These are phyloP conservation scores for Beroe ovata DNA, from an alignment of 37 sponge, comb jelly and placozoan species.

Conservation along the genomic window DNA sequence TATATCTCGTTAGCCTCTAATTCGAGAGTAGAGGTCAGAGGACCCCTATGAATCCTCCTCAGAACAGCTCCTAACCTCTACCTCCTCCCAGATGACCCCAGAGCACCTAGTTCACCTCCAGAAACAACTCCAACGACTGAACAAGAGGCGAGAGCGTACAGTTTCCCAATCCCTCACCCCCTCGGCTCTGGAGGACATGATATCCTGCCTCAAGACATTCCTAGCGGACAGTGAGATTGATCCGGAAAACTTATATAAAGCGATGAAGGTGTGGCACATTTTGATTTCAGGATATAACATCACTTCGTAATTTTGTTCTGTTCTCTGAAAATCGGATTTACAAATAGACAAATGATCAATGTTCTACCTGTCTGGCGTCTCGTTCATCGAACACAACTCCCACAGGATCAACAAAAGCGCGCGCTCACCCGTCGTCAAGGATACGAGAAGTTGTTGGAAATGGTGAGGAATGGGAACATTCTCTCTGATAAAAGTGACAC, in stretches of 20 bases:
- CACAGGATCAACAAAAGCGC: conserved; percentile 61
- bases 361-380: no score
- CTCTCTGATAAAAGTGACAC: neutral
- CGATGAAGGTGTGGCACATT: conserved; percentile 56
- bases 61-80: no score
- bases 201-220: conserved; percentile 12
- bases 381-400: no score
- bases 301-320: no score
- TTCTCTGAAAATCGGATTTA: no score
- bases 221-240: conserved; percentile 8
- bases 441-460: conserved; percentile 45
- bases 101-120: conserved; percentile 48
- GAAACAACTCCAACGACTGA: conserved; percentile 55
- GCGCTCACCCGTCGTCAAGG: conserved; percentile 44
- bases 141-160: conserved; percentile 35
- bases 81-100: conserved; percentile 45
- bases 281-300: no score
- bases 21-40: no score
- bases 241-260: conserved; percentile 47
- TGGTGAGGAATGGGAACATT: conserved; percentile 12
- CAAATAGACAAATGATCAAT: no score
- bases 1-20: no score
- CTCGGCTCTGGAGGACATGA: conserved; percentile 35
- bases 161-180: conserved; percentile 54
- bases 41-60: no score